Evolutionary conservation across 2,888 invertebrate species (phyloP).

Genomic region (Apodemia zela): DNA sequence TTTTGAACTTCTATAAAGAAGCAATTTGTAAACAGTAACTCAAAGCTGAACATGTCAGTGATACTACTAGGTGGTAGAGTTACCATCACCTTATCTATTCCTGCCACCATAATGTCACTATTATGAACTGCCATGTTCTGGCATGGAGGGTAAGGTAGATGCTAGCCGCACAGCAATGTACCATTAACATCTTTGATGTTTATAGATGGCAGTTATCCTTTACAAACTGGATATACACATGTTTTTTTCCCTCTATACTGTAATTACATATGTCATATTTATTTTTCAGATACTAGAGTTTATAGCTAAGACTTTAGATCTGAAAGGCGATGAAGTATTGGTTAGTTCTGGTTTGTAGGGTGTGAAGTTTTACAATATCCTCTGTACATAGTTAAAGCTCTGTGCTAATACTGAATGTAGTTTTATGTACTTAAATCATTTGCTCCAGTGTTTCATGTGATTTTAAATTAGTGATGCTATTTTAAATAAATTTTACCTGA

Average conservation of each 20-base stretch:
- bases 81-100: not conserved
- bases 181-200: too few relatives aligned
- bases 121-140: too few relatives aligned
- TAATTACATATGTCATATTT: conserved; percentile 29
- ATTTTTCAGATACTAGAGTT: conserved; percentile 71
- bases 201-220: too few relatives aligned
- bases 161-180: too few relatives aligned
- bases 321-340: conserved; percentile 57
- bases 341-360: conserved; percentile 42
- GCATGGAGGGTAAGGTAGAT: too few relatives aligned
- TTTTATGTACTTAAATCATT: not conserved
- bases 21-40: too few relatives aligned
- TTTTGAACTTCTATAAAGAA: too few relatives aligned
- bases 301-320: conserved; percentile 64
- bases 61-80: not conserved
- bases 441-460: not conserved
- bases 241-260: too few relatives aligned
- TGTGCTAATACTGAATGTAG: not conserved
- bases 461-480: not conserved
- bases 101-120: conserved; percentile 16
- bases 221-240: too few relatives aligned
- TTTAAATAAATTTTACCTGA: not conserved
- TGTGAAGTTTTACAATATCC: not conserved
- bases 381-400: not conserved
- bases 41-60: too few relatives aligned